phyloP scores from a whole-genome alignment of 2,113 vertebrate genomes.

The Chrysochloris asiatica region DNA sequence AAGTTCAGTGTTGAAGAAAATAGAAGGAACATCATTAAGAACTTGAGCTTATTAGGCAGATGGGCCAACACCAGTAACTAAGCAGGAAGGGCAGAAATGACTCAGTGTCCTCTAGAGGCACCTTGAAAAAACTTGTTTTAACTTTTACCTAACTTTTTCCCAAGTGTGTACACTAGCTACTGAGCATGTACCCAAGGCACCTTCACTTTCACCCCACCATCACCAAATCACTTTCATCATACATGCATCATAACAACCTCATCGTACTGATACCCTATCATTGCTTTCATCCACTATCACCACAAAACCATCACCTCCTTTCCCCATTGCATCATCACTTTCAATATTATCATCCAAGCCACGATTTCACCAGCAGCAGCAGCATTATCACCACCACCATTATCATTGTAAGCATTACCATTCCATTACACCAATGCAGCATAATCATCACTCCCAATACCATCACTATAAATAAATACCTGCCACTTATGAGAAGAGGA shows the following conservation, averaged over 20 bases:
- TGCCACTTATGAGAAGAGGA: neutral
- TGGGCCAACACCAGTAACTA: slow-evolving; percentile 15
- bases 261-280: neutral
- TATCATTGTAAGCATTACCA: neutral
- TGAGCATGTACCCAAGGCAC: neutral
- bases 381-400: neutral
- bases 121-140: slow-evolving; percentile 27
- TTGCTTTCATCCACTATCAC: neutral
- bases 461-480: neutral
- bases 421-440: neutral
- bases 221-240: neutral
- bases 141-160: slow-evolving; percentile 55
- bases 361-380: neutral
- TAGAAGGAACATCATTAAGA: slow-evolving; percentile 62
- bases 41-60: slow-evolving; percentile 53
- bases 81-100: slow-evolving; percentile 13
- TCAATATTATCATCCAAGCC: neutral
- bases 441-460: too few relatives aligned
- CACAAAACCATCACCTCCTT: neutral
- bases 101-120: slow-evolving; percentile 42
- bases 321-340: neutral
- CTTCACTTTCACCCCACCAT: neutral
- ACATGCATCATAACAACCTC: neutral
- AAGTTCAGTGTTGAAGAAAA: slow-evolving; percentile 46
- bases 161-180: neutral